Evolutionary conservation across 1,140 invertebrate genomes (phyloP).

Genomic region (Archivesica marissinica): DNA sequence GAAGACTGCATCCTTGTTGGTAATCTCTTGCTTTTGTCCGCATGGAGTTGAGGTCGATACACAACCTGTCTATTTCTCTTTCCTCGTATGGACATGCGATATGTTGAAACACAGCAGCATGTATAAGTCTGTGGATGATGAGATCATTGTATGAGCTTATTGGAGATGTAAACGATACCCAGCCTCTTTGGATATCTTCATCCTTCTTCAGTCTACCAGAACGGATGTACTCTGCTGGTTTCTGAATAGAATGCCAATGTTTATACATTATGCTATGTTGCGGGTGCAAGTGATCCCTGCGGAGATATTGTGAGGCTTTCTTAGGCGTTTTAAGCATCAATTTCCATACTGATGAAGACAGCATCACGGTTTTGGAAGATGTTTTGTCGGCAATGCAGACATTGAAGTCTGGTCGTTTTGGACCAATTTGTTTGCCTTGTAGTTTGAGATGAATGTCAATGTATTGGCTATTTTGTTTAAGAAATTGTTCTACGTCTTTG

Average conservation of each 20-base stretch:
- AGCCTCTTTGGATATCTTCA: slow-evolving; percentile 60
- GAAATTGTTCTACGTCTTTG: slow-evolving; percentile 60
- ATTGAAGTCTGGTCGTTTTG: background rate
- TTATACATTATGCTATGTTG: slow-evolving; percentile 93
- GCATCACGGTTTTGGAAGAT: slow-evolving; percentile 25
- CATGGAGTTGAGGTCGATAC: slow-evolving; percentile 62
- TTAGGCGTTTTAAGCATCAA: slow-evolving; percentile 87
- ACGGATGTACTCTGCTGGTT: slow-evolving; percentile 87
- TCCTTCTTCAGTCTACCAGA: slow-evolving; percentile 5
- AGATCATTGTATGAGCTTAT: slow-evolving; percentile 95
- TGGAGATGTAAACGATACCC: slow-evolving; percentile 93
- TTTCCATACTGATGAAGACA: slow-evolving; percentile 27
- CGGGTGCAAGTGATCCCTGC: slow-evolving; percentile 97
- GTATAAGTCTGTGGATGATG: slow-evolving; percentile 91
- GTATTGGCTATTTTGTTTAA: slow-evolving; percentile 41
- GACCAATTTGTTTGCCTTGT: slow-evolving; percentile 40
- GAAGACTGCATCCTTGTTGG: slow-evolving; percentile 36
- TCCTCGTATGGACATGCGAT: slow-evolving; percentile 56
- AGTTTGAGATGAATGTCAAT: slow-evolving; percentile 60
- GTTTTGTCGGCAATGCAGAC: background rate
- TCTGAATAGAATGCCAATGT: slow-evolving; percentile 54
- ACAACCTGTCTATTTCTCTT: slow-evolving; percentile 67
- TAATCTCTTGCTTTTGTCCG: slow-evolving; percentile 60
- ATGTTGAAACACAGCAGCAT: slow-evolving; percentile 87
- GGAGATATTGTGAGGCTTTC: slow-evolving; percentile 92